A percentile compares a stretch with the other conserved stretches of the same genome.
Conservation (phyloP, 1,140 invertebrate species). For the Tribolium castaneum region DNA sequence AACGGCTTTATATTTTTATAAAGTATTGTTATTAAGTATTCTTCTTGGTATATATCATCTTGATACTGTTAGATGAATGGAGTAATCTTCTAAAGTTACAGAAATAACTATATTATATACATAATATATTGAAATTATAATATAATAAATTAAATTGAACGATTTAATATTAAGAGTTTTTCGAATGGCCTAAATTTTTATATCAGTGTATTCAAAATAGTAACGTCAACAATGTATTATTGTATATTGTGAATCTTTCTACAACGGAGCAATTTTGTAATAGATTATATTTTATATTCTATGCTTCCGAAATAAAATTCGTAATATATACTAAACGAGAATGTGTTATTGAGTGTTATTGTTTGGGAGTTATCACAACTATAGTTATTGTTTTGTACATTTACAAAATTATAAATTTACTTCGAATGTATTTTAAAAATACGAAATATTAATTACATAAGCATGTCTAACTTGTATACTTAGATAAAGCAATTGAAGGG, state of each 20-base stretch:
- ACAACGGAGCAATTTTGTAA: not conserved
- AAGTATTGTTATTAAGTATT: not conserved
- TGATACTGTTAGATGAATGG: not conserved
- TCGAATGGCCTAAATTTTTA: slow-evolving; percentile 31
- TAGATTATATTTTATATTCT: not conserved
- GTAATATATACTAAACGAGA: no score
- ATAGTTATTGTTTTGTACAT: not conserved
- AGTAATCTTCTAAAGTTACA: slow-evolving; percentile 3
- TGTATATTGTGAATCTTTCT: not conserved
- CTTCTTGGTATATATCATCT: not conserved
- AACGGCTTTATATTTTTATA: slow-evolving; percentile 32
- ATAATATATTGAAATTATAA: not conserved
- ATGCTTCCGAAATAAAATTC: no score
- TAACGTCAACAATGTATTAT: not conserved
- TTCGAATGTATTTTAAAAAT: slow-evolving; percentile 17
- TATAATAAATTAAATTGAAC: not conserved
- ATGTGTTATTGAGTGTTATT: no score
- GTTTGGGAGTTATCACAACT: not conserved
- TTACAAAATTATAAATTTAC: slow-evolving; percentile 3
- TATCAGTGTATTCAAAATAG: not conserved
- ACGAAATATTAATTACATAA: slow-evolving; percentile 7
- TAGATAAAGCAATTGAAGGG: slow-evolving; percentile 20
- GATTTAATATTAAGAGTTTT: not conserved
- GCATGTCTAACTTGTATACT: slow-evolving; percentile 6
- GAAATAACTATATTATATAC: not conserved